Evolutionary conservation across 2,113 vertebrate genomes (phyloP), one percentile per base, ranked within the genome.

Genomic region (Myiopsitta monachus): DNA sequence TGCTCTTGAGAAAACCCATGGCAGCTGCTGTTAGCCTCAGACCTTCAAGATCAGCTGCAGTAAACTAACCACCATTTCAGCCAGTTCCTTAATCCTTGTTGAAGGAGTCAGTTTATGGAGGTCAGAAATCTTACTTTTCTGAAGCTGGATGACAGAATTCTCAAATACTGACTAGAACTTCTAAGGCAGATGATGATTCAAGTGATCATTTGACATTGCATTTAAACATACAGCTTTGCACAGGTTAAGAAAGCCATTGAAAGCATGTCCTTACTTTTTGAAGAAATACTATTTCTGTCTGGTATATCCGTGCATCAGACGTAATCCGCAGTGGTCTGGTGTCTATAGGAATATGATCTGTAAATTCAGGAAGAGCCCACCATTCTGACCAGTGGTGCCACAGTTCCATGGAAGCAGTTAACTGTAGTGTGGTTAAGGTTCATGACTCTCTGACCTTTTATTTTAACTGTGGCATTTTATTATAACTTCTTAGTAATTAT

Each of bases 281-380:
- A 52, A 26, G 46, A 63, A 73, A 52, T 38, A 16, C 14, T 22
- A 24, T 36, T 59, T 62, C 21, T 86, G 9, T 47, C 41, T n/a
- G 2, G 21, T 23, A 1, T 70, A 55, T 78, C 39, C 7, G 0
- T 22, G 2, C 1, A 0, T 18, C 63, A 49, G 21, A 33, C 11
- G 6, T 36, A 30, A 39, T 21, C 18, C 24, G 27, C 6, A 49
- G 51, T 38, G 26, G 8, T 41, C 47, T 68, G 22, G 2, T 68
- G 26, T 59, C n/a, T 61, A 1, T 36, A 69, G 28, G 31, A 43
- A 10, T 79, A 24, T 28, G 41, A 68, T 27, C 6, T 46, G 5
- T 66, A 57, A 59, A 63, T 76, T 83, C 14, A 39, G 31, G 61
- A 87, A 62, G 36, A 27, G 59, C 26, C 8, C 11, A 9, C 36